Evolutionary conservation across 2,888 invertebrate species (phyloP).

Genomic region (Omphaloscelis lunosa): DNA sequence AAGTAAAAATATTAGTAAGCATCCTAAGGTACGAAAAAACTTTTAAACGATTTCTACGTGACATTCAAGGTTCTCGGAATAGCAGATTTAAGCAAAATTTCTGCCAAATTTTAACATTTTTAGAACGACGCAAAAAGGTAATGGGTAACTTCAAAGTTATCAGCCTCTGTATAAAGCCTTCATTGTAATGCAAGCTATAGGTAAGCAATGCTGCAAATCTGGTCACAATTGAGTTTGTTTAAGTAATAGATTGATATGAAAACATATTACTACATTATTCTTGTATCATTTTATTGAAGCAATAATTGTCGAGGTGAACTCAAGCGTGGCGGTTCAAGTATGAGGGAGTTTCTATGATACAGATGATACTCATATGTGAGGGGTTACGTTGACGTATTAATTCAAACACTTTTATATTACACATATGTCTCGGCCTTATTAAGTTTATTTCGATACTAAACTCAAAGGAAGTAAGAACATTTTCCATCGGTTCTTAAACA

Average conservation of each 20-base stretch:
- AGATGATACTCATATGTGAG: conserved; percentile 17
- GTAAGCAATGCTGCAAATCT: no score
- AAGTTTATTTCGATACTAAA: conserved; percentile 4
- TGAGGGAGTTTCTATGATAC: conserved; percentile 61
- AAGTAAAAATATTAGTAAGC: conserved; percentile 21
- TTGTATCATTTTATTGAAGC: conserved; percentile 40
- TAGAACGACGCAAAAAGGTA: background rate
- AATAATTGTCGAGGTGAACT: conserved; percentile 51
- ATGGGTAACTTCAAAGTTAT: conserved; percentile 5
- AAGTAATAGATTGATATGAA: conserved; percentile 11
- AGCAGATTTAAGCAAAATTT: background rate
- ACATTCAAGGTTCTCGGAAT: conserved; percentile 4
- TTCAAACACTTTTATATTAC: conserved; percentile 31
- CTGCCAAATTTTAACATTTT: background rate
- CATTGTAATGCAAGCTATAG: background rate
- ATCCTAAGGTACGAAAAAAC: conserved; percentile 6
- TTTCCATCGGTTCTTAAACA: background rate
- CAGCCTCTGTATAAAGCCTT: background rate
- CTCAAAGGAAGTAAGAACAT: background rate
- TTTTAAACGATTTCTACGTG: conserved; percentile 20
- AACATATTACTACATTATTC: conserved; percentile 2
- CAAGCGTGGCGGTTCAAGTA: conserved; percentile 43
- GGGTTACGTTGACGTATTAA: conserved; percentile 38
- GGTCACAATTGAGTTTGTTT: conserved; percentile 10
- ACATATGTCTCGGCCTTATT: conserved; percentile 3